Evolutionary conservation across 2,888 invertebrate genomes (phyloP).

Genomic region (Caradrina clavipalpis): DNA sequence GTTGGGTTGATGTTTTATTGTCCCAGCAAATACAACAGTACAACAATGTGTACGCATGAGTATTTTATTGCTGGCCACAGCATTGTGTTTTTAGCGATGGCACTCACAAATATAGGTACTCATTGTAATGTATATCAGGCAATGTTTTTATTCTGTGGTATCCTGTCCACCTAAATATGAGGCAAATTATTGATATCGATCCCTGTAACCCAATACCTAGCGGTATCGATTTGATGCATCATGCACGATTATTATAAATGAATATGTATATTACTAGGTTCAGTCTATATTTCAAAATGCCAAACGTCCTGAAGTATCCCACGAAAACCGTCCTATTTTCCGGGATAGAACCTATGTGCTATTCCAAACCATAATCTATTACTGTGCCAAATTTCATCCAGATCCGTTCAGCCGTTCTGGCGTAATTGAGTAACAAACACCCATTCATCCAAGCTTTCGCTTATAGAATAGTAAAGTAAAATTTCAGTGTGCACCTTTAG

Average conservation of each 20-base stretch:
- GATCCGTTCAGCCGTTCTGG: no score
- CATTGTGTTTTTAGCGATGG: slow-evolving; percentile 67
- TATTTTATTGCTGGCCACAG: slow-evolving; percentile 73
- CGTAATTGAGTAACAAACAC: no score
- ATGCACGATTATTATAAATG: slow-evolving; percentile 2
- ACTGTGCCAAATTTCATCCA: no score
- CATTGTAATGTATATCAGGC: slow-evolving; percentile 26
- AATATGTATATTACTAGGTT: no score
- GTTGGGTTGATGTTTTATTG: slow-evolving; percentile 60
- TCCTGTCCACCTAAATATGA: slow-evolving; percentile 27
- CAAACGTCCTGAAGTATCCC: no score
- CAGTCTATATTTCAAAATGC: no score
- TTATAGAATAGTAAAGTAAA: no score
- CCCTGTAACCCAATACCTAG: slow-evolving; percentile 11
- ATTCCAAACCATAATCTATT: no score
- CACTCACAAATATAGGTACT: slow-evolving; percentile 40
- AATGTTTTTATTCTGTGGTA: slow-evolving; percentile 41
- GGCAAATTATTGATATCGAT: slow-evolving; percentile 28
- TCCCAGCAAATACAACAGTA: slow-evolving; percentile 56
- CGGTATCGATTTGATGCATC: slow-evolving; percentile 2
- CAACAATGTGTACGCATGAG: slow-evolving; percentile 69
- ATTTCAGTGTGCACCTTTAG: background rate
- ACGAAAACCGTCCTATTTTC: no score
- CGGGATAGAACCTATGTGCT: no score
- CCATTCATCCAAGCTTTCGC: no score